Percentiles rank a stretch among this genome's conserved stretches.
These are phyloP conservation scores for Achatina immaculata DNA, from an alignment of 1,140 invertebrate genomes.

Conservation along the genomic window DNA sequence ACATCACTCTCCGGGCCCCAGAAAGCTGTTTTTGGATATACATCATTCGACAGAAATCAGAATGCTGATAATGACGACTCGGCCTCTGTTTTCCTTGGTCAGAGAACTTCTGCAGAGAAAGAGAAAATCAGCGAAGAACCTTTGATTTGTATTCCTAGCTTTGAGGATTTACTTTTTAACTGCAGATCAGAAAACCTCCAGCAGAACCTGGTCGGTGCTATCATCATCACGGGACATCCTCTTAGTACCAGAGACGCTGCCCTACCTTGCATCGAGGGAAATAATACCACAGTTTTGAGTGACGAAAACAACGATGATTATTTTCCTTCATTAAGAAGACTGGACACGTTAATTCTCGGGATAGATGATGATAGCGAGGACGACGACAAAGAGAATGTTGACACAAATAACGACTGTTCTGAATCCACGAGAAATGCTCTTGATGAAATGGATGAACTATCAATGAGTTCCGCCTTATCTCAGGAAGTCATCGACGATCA, in stretches of 20 bases:
- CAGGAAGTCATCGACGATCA: not conserved
- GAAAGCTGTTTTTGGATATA: too few species aligned
- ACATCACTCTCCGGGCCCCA: too few species aligned
- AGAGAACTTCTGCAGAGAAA: not conserved
- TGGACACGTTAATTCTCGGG: not conserved
- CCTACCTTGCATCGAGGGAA: not conserved
- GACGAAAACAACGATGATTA: not conserved
- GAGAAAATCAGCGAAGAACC: not conserved
- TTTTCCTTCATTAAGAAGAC: not conserved
- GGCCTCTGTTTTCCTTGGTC: too few species aligned
- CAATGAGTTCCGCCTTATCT: not conserved
- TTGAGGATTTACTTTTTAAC: not conserved
- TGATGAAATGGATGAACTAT: not conserved
- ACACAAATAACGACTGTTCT: not conserved
- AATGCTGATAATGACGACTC: too few species aligned
- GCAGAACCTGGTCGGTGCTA: too few species aligned
- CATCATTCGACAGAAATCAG: too few species aligned
- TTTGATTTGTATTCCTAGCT: not conserved
- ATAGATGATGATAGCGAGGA: not conserved
- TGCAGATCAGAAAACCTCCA: too few species aligned
- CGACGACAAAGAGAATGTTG: not conserved
- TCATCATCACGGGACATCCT: too few species aligned
- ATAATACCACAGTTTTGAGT: not conserved
- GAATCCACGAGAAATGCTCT: not conserved
- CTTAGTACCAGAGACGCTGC: too few species aligned